Evolutionary conservation across 1,140 invertebrate genomes (phyloP).

Genomic region (Arctopsyche grandis): DNA sequence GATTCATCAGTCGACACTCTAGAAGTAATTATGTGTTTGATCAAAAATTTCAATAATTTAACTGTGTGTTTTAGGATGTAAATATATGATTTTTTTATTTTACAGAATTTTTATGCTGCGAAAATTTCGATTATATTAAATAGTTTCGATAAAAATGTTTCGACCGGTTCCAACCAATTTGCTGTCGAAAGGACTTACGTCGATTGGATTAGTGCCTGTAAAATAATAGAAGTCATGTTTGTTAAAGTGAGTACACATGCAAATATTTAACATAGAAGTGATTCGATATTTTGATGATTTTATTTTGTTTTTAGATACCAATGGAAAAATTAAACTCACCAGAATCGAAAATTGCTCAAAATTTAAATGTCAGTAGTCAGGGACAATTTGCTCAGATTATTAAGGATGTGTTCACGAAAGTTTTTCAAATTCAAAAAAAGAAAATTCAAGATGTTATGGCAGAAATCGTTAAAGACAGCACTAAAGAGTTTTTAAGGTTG

Average conservation of each 20-base stretch:
- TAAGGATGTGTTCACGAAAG: constrained; percentile 24
- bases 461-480: neutral
- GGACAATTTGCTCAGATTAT: constrained; percentile 29
- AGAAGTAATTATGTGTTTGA: constrained; percentile 31
- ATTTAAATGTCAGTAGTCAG: neutral
- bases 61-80: neutral
- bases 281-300: neutral
- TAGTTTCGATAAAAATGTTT: constrained; percentile 39
- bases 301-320: constrained; percentile 32
- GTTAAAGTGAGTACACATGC: constrained; percentile 32
- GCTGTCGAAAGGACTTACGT: constrained; percentile 30
- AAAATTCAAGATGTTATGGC: neutral
- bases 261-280: neutral
- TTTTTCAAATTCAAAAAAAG: constrained; percentile 2
- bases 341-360: constrained; percentile 23
- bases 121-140: constrained; percentile 13
- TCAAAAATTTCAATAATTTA: neutral
- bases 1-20: neutral
- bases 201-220: constrained; percentile 42
- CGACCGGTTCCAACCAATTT: constrained; percentile 16
- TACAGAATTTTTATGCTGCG: constrained; percentile 44
- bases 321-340: constrained; percentile 23
- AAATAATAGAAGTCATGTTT: constrained; percentile 48
- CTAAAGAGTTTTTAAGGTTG: constrained; percentile 29
- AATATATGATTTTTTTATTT: constrained; percentile 3